Base-by-base conservation (phyloP, 1,140 invertebrate species). In the Bombus superbus region DNA sequence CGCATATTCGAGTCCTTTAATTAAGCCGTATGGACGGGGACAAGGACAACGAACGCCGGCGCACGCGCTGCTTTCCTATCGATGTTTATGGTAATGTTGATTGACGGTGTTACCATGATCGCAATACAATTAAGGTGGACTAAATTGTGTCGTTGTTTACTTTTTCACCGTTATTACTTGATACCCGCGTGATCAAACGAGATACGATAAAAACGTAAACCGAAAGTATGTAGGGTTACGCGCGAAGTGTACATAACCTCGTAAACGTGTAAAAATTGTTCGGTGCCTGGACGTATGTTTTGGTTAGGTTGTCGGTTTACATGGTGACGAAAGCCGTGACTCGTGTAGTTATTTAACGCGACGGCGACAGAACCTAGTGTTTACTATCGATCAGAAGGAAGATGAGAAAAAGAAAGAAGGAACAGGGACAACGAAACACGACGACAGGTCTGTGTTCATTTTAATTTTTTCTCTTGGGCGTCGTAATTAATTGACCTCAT, bases 401-500 rank as follows among this genome's bases (percentile, higher is more conserved):
- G 38, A 74, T 6, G 18, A 32, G n/a, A 64, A 53, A 59, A 44
- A 6, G 18, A 73, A 9, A 38, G 68, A 57, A 72, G 73, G 3
- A 69, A 69, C 35, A 47, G 35, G 10, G 32, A 59, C 13, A 38
- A 47, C n/a, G 4, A 47, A n/a, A 53, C 10, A 53, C 25, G 1
- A 25, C 35, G 57, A 38, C 68, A 74, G 76, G 62, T 68, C 71
- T 53, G 53, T 32, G 40, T 85, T 73, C 78, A 74, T 81, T 85
- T 66, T 18, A 85, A 74, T 79, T 73, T 81, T 85, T 85, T 22
- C 44, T 81, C 28, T 38, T 57, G 9, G 38, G 44, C 77, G 77
- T 35, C 69, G 69, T 85, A 85, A 85, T 85, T 85, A 81, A 85
- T 85, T 73, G 75, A 85, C 83, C 69, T 80, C 77, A 22, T 85